Base-by-base conservation (phyloP, 2,797 vertebrate genomes). In the Pipistrellus nathusii region DNA sequence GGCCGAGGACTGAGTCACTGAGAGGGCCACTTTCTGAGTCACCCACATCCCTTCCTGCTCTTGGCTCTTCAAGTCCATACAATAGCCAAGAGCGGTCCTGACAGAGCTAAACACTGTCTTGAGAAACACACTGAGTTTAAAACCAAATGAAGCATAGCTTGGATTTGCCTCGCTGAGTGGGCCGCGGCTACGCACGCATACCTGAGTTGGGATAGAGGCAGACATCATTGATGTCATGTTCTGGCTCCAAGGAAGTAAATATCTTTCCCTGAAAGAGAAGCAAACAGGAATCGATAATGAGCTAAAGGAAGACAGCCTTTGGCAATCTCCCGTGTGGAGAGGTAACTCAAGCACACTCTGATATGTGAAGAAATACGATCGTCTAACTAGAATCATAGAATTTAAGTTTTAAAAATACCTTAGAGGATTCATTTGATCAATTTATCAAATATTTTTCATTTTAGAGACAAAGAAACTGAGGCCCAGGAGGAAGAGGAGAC, bases 141-240 rank as follows among this genome's bases (percentile, higher is more conserved):
- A 89, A 14, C 14, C 82, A 86, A 18, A 13, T 5, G 59, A 86
- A 90, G 41, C 11, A 17, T 0, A 15, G 30, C 2, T 3, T n/a
- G 66, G 69, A 85, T 3, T 30, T 55, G 84, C n/a, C 69, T 51
- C 73, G 72, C n/a, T 41, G 12, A 93, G 3, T 0, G 71, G 84
- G 27, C 8, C 7, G 15, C 23, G 69, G 78, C 25, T 46, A 14
- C 8, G 32, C 9, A 55, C 38, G 93, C 97, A 72, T 96, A 99
- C 99, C 99, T 98, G 99, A 99, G 90, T 98, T 97, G 51, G 99
- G 99, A 92, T 99, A 99, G 59, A 99, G 97, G 92, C 99, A 99
- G 64, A 99, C 98, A 81, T 99, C 99, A 91, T 99, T 99, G 94
- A 99, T 99, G 97, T 99, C 99, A 83, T 98, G 94, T 96, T 99